A percentile compares a stretch with the other conserved stretches of the same genome.
These are phyloP conservation scores for Aspidapion aeneum DNA, from an alignment of 2,888 invertebrate genomes.

Conservation along the genomic window DNA sequence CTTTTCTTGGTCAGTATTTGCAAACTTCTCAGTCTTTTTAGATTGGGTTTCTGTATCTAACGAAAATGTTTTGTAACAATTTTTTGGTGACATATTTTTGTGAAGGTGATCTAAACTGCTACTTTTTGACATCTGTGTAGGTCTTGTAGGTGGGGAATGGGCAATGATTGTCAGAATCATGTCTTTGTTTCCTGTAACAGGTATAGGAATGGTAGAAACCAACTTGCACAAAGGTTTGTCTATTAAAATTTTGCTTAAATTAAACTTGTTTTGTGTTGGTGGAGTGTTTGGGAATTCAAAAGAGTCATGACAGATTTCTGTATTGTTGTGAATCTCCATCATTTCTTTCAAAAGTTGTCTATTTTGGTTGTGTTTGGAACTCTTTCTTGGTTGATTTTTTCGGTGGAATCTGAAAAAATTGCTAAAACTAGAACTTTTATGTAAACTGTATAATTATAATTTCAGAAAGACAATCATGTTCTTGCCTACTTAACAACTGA, in stretches of 20 bases:
- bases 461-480: too few relatives aligned
- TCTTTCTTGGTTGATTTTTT: constrained; percentile 17
- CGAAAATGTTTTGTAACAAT: neutral
- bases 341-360: constrained; percentile 21
- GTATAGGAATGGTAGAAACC: constrained; percentile 12
- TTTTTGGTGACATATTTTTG: neutral
- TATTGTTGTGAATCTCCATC: constrained; percentile 5
- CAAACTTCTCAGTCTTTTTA: constrained; percentile 5
- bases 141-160: neutral
- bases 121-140: neutral
- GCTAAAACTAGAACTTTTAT: too few relatives aligned
- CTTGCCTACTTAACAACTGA: too few relatives aligned
- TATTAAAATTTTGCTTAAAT: constrained; percentile 2
- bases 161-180: constrained; percentile 5
- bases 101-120: neutral
- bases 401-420: neutral
- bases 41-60: neutral
- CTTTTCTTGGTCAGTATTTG: too few relatives aligned
- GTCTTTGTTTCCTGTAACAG: constrained; percentile 3
- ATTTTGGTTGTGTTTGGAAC: constrained; percentile 21
- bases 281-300: neutral
- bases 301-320: too few relatives aligned
- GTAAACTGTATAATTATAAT: too few relatives aligned
- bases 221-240: neutral
- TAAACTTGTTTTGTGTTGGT: constrained; percentile 20